Percentiles rank a stretch among this genome's conserved stretches.
Evolutionary conservation across 2,113 vertebrate species (phyloP).

Genomic region (Nanorana parkeri): DNA sequence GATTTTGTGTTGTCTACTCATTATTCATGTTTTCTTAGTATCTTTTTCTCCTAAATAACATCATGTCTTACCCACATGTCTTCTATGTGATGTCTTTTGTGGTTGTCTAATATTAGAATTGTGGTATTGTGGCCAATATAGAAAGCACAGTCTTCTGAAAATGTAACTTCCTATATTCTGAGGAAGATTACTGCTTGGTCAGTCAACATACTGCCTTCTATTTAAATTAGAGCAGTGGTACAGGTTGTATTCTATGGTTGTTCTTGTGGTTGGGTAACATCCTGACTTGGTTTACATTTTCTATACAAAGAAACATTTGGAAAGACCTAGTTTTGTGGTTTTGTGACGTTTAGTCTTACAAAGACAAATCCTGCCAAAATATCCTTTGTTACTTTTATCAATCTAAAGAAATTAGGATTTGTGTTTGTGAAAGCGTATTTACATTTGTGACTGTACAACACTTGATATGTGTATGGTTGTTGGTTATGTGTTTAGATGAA

Average conservation of each 20-base stretch:
- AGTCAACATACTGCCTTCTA: background rate
- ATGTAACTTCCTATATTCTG: background rate
- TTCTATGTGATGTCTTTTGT: background rate
- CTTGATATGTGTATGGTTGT: no score
- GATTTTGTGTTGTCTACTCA: no score
- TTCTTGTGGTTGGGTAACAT: background rate
- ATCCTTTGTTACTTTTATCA: no score
- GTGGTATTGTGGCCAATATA: background rate
- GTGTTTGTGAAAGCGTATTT: no score
- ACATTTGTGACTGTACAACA: no score
- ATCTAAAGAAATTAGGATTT: no score
- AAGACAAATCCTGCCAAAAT: no score
- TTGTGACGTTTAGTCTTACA: background rate
- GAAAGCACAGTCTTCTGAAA: background rate
- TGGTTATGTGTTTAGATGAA: no score
- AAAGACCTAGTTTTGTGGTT: slow-evolving; percentile 4
- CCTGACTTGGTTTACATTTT: slow-evolving; percentile 10
- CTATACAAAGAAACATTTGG: background rate
- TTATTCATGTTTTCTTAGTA: no score
- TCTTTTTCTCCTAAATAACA: no score
- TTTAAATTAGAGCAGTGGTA: background rate
- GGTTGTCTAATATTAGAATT: background rate
- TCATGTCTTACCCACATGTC: no score
- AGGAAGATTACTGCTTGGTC: background rate
- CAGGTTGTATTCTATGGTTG: background rate